Base-by-base conservation (phyloP, 1,140 invertebrate species). In the Oncopeltus fasciatus region DNA sequence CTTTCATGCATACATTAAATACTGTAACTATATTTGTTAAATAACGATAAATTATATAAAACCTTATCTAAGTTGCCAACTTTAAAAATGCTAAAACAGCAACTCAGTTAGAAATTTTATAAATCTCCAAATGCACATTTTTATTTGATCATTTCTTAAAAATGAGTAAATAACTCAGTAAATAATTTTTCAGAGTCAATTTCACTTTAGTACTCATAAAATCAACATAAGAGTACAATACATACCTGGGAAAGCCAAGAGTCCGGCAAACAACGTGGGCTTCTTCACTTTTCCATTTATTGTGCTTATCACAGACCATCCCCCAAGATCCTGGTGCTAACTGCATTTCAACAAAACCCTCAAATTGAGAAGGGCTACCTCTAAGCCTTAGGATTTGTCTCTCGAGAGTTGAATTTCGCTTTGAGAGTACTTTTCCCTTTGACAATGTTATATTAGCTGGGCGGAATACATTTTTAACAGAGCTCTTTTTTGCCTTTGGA, bases 331-430 rank as follows among this genome's bases (percentile, higher is more conserved):
- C 70, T 47, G 69, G 66, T 5, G 62, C 63, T 8, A 74, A 72
- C 66, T 75, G 72, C 18, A 80, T 73, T 68, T 81, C 77, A 1
- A 81, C 72, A 58, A 79, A 81, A 4, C 80, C 80, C 57, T 79
- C 76, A 60, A 71, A 70, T 24, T 74, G 73, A 26, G 70, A 73
- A 0, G 72, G 69, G 18, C 79, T 78, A 11, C 76, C 79, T 28
- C 80, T 71, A 12, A 82, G 68, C 29, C 80, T 69, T 51, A 81
- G 58, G 18, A 70, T 62, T 74, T 81, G 70, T 38, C 71, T 72
- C 27, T 64, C 67, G 16, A 21, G 20, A 14, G 38, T 38, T 1
- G 47, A 29, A 62, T 27, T 62, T 24, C 28, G 56, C 16, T 38
- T 57, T 3, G 49, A 53, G 26, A 53, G 21, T 14, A 53, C 5